These are phyloP conservation scores for Cerceris ruficornis DNA, from an alignment of 2,888 invertebrate species.

Conservation along the genomic window DNA sequence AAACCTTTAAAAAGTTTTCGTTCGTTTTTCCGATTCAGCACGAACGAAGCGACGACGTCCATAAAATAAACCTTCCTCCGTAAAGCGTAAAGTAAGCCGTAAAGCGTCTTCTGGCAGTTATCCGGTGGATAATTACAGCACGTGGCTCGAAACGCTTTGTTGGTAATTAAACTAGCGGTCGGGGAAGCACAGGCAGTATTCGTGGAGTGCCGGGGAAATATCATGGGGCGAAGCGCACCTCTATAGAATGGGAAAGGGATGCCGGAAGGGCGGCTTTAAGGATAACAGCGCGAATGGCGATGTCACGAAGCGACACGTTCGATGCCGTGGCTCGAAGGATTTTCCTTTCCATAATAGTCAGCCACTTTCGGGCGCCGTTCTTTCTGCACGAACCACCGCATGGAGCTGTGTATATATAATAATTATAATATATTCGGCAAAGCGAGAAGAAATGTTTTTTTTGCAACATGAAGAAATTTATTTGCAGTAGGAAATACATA, in stretches of 20 bases:
- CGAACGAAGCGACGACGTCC: slow-evolving; percentile 15
- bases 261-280: slow-evolving; percentile 38
- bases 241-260: slow-evolving; percentile 14
- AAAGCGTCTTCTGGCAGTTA: slow-evolving; percentile 52
- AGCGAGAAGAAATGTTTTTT: no score
- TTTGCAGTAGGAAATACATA: no score
- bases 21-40: slow-evolving; percentile 17
- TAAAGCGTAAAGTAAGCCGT: slow-evolving; percentile 22
- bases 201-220: slow-evolving; percentile 38
- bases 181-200: slow-evolving; percentile 21
- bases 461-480: no score
- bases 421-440: background rate
- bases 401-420: slow-evolving; percentile 40
- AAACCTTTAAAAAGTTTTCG: slow-evolving; percentile 7
- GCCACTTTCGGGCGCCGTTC: slow-evolving; percentile 43
- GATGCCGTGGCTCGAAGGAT: slow-evolving; percentile 54
- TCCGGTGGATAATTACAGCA: slow-evolving; percentile 59
- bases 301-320: slow-evolving; percentile 71
- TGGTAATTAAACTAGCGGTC: slow-evolving; percentile 56
- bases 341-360: slow-evolving; percentile 46
- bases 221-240: slow-evolving; percentile 13
- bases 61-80: slow-evolving; percentile 19
- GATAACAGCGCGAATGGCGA: slow-evolving; percentile 63
- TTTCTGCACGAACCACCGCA: slow-evolving; percentile 26
- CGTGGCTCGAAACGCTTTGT: slow-evolving; percentile 62